Evolutionary conservation across 1,140 invertebrate genomes (phyloP), one percentile per base, ranked within the genome.

Genomic region (Halictus rubicundus): DNA sequence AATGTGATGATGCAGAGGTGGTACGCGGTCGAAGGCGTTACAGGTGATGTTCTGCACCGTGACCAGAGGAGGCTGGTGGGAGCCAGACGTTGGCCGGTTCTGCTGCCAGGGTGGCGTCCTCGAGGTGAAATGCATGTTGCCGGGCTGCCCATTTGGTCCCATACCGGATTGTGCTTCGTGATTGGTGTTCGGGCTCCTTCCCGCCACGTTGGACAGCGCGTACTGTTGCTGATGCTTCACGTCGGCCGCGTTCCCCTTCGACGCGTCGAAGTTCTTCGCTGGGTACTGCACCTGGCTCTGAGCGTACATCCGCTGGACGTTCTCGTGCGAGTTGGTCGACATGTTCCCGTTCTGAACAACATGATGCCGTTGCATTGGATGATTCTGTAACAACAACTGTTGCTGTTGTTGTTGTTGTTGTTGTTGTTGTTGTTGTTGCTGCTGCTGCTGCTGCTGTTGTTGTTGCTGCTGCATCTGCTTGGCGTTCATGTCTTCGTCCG

Each of bases 1-100:
- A 87, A 94, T 94, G 87, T 96, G 95, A 83, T 96, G 96, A 85
- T 96, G 95, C 64, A 96, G 89, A 0, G 96, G 96, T 25, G 96
- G 96, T 6, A 96, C 96, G 71, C 96, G 94, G 76, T 96, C 95
- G 83, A 95, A 95, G 14, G 87, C 90, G 74, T 92, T 93, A 75
- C 90, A 91, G 0, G 85, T 84, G n/a, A 91, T 89, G 49, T 91
- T 92, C 57, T 92, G 90, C 23, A 91, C 80, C 19, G 85, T 78
- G 71, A 87, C 81, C 16, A 83, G 65, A 12, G 85, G 81, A 83
- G 89, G 86, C 23, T 93, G 91, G 87, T 92, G 90, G 52, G 90
- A 82, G 70, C 72, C 52, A 9, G 81, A 91, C 88, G 75, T 89
- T 90, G 85, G 92, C 90, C 94, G 94, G 85, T 92, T 93, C 52